phyloP scores from a whole-genome alignment of 2,888 invertebrate genomes.

The Diabrotica balteata region DNA sequence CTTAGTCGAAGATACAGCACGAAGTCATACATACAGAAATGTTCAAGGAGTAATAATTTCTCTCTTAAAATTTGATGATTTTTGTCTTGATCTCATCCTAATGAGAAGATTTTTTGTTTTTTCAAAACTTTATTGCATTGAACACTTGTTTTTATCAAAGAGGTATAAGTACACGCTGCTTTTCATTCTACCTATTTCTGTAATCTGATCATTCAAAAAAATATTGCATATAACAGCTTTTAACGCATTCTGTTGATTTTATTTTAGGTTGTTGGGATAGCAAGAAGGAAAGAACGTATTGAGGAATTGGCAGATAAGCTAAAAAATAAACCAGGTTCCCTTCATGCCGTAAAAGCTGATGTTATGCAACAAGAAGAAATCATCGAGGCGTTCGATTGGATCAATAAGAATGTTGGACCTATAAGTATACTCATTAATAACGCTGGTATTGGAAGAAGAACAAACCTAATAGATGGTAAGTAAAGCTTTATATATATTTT shows the following conservation, averaged over 20 bases:
- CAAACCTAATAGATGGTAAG: constrained; percentile 36
- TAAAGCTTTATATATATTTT: background rate
- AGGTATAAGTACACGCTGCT: too few relatives aligned
- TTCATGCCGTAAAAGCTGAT: constrained; percentile 42
- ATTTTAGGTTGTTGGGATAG: constrained; percentile 46
- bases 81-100: too few relatives aligned
- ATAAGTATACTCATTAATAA: constrained; percentile 47
- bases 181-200: too few relatives aligned
- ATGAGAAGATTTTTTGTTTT: too few relatives aligned
- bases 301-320: constrained; percentile 39
- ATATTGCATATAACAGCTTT: too few relatives aligned
- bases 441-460: constrained; percentile 41
- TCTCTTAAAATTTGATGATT: too few relatives aligned
- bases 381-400: constrained; percentile 42
- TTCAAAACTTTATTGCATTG: too few relatives aligned
- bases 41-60: too few relatives aligned
- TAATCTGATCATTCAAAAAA: too few relatives aligned
- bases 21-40: too few relatives aligned
- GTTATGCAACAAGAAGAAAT: constrained; percentile 46
- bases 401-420: constrained; percentile 41
- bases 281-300: constrained; percentile 43
- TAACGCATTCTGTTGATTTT: background rate
- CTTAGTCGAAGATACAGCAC: too few relatives aligned
- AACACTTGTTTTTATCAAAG: too few relatives aligned
- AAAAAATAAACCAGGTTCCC: constrained; percentile 38